A percentile compares a stretch with the other conserved stretches of the same genome.
These are phyloP conservation scores for Arctocebus calabarensis DNA, from an alignment of 2,797 vertebrate species.

Conservation along the genomic window DNA sequence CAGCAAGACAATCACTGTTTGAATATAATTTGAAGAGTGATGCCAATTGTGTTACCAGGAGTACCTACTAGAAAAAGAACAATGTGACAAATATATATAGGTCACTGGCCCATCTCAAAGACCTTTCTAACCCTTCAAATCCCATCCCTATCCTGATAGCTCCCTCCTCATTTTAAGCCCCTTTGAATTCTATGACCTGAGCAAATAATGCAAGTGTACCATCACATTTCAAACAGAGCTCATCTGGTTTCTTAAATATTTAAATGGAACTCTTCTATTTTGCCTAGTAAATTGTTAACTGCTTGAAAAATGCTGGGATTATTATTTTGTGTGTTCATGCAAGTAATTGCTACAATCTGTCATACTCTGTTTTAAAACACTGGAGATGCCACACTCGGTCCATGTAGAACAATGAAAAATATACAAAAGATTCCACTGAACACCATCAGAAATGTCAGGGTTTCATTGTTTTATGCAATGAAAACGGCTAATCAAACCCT, in stretches of 20 bases:
- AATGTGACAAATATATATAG: background rate
- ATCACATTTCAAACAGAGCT: background rate
- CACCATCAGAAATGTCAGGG: background rate
- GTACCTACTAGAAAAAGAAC: background rate
- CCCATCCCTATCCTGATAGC: background rate
- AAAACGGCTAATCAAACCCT: background rate
- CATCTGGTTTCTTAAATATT: slow-evolving; percentile 30
- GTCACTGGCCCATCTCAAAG: background rate
- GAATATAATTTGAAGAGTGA: slow-evolving; percentile 1
- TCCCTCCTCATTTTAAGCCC: background rate
- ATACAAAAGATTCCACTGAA: background rate
- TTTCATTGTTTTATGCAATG: background rate
- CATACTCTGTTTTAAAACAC: background rate
- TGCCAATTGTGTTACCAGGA: background rate
- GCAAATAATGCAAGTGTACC: background rate
- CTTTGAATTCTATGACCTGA: background rate
- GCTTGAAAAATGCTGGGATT: background rate
- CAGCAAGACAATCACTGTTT: background rate
- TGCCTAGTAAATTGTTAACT: background rate
- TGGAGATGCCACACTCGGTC: background rate
- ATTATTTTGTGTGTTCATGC: background rate
- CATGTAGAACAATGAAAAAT: background rate
- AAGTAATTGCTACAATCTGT: background rate
- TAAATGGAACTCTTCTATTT: background rate
- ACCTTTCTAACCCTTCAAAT: background rate